Evolutionary conservation across 2,797 vertebrate species (phyloP).

Genomic region (Chiloscyllium punctatum): DNA sequence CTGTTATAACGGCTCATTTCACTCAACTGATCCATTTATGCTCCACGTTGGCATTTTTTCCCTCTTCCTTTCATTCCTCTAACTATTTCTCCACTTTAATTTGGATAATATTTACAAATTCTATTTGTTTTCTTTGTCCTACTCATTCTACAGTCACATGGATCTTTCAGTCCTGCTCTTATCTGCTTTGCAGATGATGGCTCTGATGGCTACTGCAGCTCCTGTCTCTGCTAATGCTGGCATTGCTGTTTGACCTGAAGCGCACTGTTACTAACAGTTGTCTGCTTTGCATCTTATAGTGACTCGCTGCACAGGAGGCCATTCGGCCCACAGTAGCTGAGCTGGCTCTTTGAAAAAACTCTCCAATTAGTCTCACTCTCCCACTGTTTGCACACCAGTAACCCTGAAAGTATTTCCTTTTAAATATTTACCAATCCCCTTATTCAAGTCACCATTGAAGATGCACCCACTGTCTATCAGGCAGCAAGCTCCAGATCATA

Average conservation of each 20-base stretch:
- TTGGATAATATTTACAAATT: not conserved
- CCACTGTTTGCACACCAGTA: not conserved
- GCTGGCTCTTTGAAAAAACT: not conserved
- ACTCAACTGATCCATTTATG: not conserved
- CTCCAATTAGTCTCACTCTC: not conserved
- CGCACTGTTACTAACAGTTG: not conserved
- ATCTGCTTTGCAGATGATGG: not conserved
- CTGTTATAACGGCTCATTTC: not conserved
- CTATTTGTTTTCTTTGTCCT: not conserved
- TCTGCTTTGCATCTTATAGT: not conserved
- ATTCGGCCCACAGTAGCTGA: not conserved
- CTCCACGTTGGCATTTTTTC: not conserved
- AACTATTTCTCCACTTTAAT: not conserved
- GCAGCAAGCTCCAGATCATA: not conserved
- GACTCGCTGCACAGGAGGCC: not conserved
- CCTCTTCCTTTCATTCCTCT: not conserved
- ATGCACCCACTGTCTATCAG: not conserved
- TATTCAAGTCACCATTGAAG: not conserved
- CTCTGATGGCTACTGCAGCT: not conserved
- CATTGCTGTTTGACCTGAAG: not conserved
- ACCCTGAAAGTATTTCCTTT: not conserved
- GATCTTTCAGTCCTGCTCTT: not conserved
- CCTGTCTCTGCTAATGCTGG: not conserved
- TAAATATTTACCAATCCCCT: not conserved
- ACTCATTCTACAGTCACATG: not conserved